Evolutionary conservation across 2,797 vertebrate species (phyloP).

Genomic region (Sciaenops ocellatus): DNA sequence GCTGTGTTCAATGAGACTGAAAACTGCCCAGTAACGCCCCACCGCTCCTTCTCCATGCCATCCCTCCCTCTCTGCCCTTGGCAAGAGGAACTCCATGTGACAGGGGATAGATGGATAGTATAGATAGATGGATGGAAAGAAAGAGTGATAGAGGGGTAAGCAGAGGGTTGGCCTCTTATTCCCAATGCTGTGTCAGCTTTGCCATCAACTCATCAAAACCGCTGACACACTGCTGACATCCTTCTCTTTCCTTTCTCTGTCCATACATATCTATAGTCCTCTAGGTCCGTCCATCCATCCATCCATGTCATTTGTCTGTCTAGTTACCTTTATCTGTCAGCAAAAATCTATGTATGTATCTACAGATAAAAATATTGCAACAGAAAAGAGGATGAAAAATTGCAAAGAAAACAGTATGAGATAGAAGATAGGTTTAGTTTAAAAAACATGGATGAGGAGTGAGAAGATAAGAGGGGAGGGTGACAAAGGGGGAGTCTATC

Average conservation of each 20-base stretch:
- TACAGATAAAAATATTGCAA: neutral
- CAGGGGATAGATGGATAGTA: constrained; percentile 51
- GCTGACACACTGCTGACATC: constrained; percentile 76
- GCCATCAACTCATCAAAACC: constrained; percentile 70
- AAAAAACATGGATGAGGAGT: constrained; percentile 24
- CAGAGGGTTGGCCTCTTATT: constrained; percentile 63
- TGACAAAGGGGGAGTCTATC: constrained; percentile 22
- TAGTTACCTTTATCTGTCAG: constrained; percentile 2
- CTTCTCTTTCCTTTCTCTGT: constrained; percentile 45
- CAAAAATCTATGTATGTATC: neutral
- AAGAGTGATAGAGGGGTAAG: constrained; percentile 49
- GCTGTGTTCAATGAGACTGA: constrained; percentile 16
- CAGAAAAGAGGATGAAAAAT: neutral
- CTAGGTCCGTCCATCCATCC: constrained; percentile 37
- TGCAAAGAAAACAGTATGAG: constrained; percentile 5
- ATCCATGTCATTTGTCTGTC: constrained; percentile 21
- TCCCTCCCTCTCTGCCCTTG: constrained; percentile 37
- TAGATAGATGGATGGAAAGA: constrained; percentile 49
- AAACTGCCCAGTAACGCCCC: constrained; percentile 34
- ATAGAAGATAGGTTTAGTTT: constrained; percentile 15
- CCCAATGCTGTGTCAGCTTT: constrained; percentile 74
- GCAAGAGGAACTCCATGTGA: constrained; percentile 49
- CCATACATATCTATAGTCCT: constrained; percentile 28
- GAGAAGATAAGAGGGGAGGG: constrained; percentile 14
- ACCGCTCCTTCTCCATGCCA: constrained; percentile 20